These are phyloP conservation scores for Planiliza haematocheilus DNA, from an alignment of 2,113 vertebrate genomes.

Conservation along the genomic window DNA sequence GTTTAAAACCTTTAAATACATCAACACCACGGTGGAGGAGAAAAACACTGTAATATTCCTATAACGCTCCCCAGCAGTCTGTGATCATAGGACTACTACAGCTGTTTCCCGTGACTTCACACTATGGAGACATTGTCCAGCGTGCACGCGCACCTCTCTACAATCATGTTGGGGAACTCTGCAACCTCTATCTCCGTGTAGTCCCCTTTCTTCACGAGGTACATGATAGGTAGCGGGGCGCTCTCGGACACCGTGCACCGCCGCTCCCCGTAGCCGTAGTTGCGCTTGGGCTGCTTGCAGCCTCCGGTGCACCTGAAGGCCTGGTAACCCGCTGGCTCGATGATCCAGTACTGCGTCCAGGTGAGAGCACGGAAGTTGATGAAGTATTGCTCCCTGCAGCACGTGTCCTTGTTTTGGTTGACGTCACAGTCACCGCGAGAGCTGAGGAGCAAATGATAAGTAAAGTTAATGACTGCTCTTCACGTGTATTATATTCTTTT, in stretches of 20 bases:
- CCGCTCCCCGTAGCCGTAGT: conserved; percentile 82
- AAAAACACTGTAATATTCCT: conserved; percentile 7
- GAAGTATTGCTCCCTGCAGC: conserved; percentile 88
- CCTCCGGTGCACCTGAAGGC: conserved; percentile 85
- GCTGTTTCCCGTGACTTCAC: conserved; percentile 63
- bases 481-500: too few relatives aligned
- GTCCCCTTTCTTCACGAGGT: conserved; percentile 90
- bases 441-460: conserved; percentile 62
- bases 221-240: conserved; percentile 90
- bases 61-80: conserved; percentile 1
- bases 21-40: conserved; percentile 19
- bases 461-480: background rate
- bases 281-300: conserved; percentile 84
- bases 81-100: background rate
- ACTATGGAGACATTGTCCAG: conserved; percentile 84
- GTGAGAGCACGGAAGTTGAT: conserved; percentile 87
- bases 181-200: conserved; percentile 92
- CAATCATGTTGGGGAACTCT: conserved; percentile 90
- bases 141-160: conserved; percentile 87
- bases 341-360: conserved; percentile 90
- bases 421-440: conserved; percentile 86
- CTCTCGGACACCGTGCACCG: conserved; percentile 84
- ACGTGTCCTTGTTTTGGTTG: conserved; percentile 70
- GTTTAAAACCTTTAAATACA: conserved; percentile 61
- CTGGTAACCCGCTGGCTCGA: conserved; percentile 87